Evolutionary conservation across 2,113 vertebrate species (phyloP), one percentile per base, ranked within the genome.

Genomic region (Sebastes fasciatus): DNA sequence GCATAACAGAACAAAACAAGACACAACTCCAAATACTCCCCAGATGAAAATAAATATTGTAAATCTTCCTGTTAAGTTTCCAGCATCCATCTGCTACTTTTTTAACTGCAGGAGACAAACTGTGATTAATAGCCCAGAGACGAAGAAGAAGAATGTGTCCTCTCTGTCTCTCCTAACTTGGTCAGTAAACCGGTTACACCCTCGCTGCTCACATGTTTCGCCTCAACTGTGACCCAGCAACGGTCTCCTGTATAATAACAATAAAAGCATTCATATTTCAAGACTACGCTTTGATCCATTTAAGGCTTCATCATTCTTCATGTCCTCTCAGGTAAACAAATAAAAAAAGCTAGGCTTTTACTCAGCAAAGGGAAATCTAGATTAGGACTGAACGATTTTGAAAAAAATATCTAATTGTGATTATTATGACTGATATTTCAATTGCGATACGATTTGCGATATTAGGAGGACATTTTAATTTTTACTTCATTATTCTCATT

Each of bases 251-350:
- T 77, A 12, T 77, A 87, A 89, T 9, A 83, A 89, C 83, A 83
- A 88, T 49, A 49, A 89, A 77, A 70, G 11, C 55, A 68, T 82
- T 89, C 51, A 80, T 80, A 84, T 88, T 86, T 82, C 80, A 78
- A 40, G 65, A 26, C 5, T 13, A 3, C 2, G 4, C 82, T 74
- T 79, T 75, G 73, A 77, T 75, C 78, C 79, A 66, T 89, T 75
- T 58, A 85, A 78, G 82, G 82, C 57, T 61, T 12, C 61, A 74
- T 82, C 51, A 42, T 19, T 75, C 6, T 54, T 57, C 8, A 9
- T 19, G 54, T 76, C 46, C 9, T 72, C 61, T 74, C 58, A 21
- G 55, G 52, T 73, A 79, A 75, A 80, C 45, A 70, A 11, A 58
- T 21, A 43, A 2, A 42, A 63, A 63, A 21, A 74, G 51, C 2